These are phyloP conservation scores for Dascillus cervinus DNA, from an alignment of 2,888 invertebrate species.

Conservation along the genomic window DNA sequence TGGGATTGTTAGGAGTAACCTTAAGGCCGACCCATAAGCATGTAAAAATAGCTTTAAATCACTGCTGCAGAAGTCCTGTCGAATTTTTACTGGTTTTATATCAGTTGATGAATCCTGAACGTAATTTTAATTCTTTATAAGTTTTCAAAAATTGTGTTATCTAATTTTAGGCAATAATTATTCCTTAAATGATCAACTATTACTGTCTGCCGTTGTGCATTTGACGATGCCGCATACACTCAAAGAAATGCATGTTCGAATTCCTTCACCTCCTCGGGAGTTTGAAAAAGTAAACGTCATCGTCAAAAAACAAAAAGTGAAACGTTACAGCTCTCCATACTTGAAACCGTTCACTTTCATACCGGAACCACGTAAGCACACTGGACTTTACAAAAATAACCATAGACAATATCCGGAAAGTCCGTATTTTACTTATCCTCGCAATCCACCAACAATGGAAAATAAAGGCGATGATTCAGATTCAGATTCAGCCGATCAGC, in stretches of 20 bases:
- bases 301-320: constrained; percentile 13
- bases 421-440: constrained; percentile 33
- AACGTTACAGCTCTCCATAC: constrained; percentile 30
- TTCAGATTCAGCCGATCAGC: constrained; percentile 5
- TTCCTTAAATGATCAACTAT: constrained; percentile 35
- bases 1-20: constrained; percentile 31
- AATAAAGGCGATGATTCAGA: constrained; percentile 2
- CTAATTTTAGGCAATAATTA: constrained; percentile 24
- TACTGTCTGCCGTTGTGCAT: constrained; percentile 38
- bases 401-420: constrained; percentile 32
- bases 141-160: too few relatives aligned
- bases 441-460: constrained; percentile 26
- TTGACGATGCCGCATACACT: constrained; percentile 34
- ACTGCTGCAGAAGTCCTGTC: constrained; percentile 31
- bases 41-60: constrained; percentile 28
- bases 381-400: constrained; percentile 28
- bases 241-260: constrained; percentile 37
- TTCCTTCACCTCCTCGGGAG: constrained; percentile 37
- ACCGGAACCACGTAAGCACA: constrained; percentile 22
- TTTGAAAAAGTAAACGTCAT: too few relatives aligned
- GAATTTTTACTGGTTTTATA: constrained; percentile 38
- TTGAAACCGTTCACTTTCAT: constrained; percentile 26
- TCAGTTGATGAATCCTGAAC: constrained; percentile 30
- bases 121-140: too few relatives aligned
- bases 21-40: constrained; percentile 25